These are phyloP conservation scores for Brachymystax lenok DNA, from an alignment of 2,797 vertebrate genomes.

Conservation along the genomic window DNA sequence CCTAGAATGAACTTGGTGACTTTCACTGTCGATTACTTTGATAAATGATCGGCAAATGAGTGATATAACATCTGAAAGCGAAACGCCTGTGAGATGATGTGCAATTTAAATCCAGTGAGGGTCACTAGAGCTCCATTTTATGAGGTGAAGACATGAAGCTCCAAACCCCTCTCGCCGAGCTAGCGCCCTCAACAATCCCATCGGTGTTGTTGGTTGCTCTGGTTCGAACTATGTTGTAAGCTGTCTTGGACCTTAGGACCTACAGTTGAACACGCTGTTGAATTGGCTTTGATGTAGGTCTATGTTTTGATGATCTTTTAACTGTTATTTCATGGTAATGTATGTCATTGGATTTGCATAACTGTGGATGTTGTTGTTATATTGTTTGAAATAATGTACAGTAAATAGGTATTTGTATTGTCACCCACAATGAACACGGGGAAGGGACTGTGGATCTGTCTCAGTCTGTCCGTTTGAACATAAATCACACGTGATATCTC, in stretches of 20 bases:
- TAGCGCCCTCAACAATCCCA: background rate
- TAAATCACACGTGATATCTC: too few species aligned
- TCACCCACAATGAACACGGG: too few species aligned
- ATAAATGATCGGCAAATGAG: background rate
- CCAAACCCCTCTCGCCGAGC: background rate
- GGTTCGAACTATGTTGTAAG: background rate
- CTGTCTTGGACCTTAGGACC: background rate
- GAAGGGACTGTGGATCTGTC: too few species aligned
- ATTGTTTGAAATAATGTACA: background rate
- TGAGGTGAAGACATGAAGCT: background rate
- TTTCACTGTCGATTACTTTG: too few species aligned
- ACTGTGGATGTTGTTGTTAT: background rate
- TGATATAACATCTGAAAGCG: background rate
- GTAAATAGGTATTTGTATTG: too few species aligned
- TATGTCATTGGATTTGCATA: background rate
- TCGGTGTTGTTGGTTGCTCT: background rate
- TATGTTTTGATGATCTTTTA: background rate
- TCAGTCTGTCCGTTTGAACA: too few species aligned
- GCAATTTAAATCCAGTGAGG: slow-evolving; percentile 20
- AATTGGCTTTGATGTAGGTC: too few species aligned
- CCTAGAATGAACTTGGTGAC: too few species aligned
- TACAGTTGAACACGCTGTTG: background rate
- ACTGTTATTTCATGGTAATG: background rate
- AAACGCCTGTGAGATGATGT: background rate
- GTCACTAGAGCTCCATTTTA: slow-evolving; percentile 35